Percentiles rank a stretch among this genome's conserved stretches.
These are phyloP conservation scores for Solenopsis fugax DNA, from an alignment of 1,140 invertebrate species.

Conservation along the genomic window DNA sequence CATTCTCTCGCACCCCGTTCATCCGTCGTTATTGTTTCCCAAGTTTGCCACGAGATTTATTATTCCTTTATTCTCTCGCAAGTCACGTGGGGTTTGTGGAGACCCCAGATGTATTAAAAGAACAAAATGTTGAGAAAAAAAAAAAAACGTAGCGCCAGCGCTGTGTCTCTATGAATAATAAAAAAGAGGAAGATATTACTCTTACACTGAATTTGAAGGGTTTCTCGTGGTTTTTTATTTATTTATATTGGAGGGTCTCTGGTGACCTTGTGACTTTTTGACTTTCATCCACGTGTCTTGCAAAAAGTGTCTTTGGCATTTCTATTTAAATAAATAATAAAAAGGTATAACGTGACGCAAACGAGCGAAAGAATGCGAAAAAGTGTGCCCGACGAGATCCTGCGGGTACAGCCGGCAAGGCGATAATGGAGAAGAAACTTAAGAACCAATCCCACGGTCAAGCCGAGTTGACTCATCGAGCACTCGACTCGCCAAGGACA, in stretches of 20 bases:
- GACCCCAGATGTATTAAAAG: no score
- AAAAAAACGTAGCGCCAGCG: no score
- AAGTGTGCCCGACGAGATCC: conserved; percentile 18
- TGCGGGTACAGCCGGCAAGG: conserved; percentile 12
- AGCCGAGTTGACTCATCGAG: conserved; percentile 63
- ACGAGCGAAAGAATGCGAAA: neutral
- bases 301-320: neutral
- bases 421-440: conserved; percentile 66
- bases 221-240: no score
- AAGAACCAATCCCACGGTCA: conserved; percentile 47
- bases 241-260: no score
- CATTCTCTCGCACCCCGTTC: neutral
- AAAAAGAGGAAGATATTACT: no score
- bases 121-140: no score
- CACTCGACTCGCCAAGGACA: conserved; percentile 59
- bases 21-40: neutral
- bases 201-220: no score
- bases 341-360: neutral
- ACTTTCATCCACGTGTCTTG: no score
- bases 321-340: neutral
- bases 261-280: no score
- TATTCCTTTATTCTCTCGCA: no score
- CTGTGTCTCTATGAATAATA: no score
- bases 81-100: no score
- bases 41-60: neutral